Percentiles rank a stretch among this genome's conserved stretches.
Evolutionary conservation across 2,797 vertebrate species (phyloP).

Genomic region (Acropternis orthonyx): DNA sequence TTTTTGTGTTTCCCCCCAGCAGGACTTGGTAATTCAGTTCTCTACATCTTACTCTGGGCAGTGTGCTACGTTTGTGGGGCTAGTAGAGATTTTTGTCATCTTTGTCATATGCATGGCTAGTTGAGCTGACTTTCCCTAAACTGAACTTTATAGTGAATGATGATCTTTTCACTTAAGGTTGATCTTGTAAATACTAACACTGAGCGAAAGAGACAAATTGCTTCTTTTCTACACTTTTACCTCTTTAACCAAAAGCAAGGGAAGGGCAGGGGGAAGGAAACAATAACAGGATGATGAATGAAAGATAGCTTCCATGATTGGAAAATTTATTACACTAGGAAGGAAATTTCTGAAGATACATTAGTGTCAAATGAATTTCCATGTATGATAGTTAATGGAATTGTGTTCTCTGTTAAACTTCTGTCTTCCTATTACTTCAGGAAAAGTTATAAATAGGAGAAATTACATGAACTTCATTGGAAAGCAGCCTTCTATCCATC

Average conservation of each 20-base stretch:
- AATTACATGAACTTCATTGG: not conserved
- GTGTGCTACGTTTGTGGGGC: not conserved
- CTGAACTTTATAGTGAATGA: not conserved
- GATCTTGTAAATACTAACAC: not conserved
- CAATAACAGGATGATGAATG: not conserved
- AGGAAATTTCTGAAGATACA: not conserved
- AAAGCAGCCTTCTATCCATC: constrained; percentile 12
- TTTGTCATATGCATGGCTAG: not conserved
- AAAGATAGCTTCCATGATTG: not conserved
- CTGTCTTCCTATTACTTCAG: not conserved
- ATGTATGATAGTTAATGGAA: not conserved
- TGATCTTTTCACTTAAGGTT: not conserved
- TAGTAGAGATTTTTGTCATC: not conserved
- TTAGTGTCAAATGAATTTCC: not conserved
- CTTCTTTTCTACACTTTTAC: not conserved
- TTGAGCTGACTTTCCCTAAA: not conserved
- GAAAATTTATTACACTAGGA: not conserved
- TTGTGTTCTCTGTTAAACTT: not conserved
- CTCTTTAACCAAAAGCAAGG: not conserved
- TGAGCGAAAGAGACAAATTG: not conserved
- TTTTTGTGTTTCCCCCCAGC: not conserved
- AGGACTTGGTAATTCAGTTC: not conserved
- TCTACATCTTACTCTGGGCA: not conserved
- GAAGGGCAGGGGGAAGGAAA: not conserved
- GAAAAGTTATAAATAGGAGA: not conserved